Evolutionary conservation across 2,113 vertebrate species (phyloP), one percentile per base, ranked within the genome.

Genomic region (Leptobrachium leishanense): DNA sequence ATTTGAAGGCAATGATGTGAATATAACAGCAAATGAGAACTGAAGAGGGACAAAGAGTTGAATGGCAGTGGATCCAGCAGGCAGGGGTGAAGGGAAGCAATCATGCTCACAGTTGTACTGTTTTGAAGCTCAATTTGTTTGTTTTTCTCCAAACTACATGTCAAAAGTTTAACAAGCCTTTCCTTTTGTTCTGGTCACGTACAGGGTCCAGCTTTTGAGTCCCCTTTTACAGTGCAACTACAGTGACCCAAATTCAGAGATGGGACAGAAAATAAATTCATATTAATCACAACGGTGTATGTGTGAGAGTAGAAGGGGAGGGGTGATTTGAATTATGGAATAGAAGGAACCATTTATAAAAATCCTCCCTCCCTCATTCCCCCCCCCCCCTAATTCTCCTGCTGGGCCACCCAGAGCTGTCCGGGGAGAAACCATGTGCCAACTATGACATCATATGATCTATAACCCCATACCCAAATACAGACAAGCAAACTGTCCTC

Each of bases 401-500:
- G 20, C 84, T 86, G 87, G 88, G 92, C 94, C 92, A 94, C 93
- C 92, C 93, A 94, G 88, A 84, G 78, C 83, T 85, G 85, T 87
- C 85, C 72, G 84, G 54, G 44, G 68, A 85, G 85, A 86, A 88
- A 87, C 79, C 87, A 85, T 83, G 89, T 89, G 90, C 89, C 91
- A 94, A 87, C 87, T 86, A 86, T 86, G 91, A 91, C 90, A 89
- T 83, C 87, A 91, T 86, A 77, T 82, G 87, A 92, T 84, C 87
- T 50, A 65, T 70, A 15, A 53, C 68, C 67, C 74, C 70, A 53
- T 65, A 86, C 84, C 84, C 84, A 82, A 84, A 83, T 66, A 84
- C 82, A 85, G 82, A 86, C 85, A 88, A 89, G 91, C 87, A 88
- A 90, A 63, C 67, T 44, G 57, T 44, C 79, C 72, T 15, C 76